Evolutionary conservation across 2,888 invertebrate species (phyloP), one percentile per base, ranked within the genome.

Genomic region (Opisthograptis luteolata): DNA sequence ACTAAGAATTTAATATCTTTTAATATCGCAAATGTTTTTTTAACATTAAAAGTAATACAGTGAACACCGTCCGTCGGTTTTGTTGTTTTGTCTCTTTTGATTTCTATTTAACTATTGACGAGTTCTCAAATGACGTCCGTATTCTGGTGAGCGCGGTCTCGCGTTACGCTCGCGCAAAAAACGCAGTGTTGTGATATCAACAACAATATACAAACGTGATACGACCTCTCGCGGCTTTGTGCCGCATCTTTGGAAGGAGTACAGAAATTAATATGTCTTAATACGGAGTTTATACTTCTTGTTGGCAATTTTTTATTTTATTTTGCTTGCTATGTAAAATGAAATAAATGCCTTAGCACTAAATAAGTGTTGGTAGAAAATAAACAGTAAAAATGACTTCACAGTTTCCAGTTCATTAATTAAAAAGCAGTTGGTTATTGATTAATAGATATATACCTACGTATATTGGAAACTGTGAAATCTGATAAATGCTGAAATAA

Each of bases 131-230:
- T 39, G 39, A 28, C 49, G 52, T 39, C 49, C 41, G 47, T 54
- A 53, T 48, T 56, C 49, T 53, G 57, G 42, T 43, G 48, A 45
- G 35, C 25, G 28, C 42, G 32, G 48, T 53, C 35, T 64, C 55
- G 43, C 31, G 51, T 62, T 62, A 55, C 64, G 24, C 12, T 31
- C 20, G 41, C 20, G 39, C 49, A 55, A 57, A 58, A 57, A 44
- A 30, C 25, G 17, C 20, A 9, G 22, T 54, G 55, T 58, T 57
- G 53, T 53, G 58, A 53, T 54, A 20, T 10, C 28, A 43, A 55
- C 57, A 53, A 49, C 56, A 52, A 51, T 49, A 32, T 31, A n/a
- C 9, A 32, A 42, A 48, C 53, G 49, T 36, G 57, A 54, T 59
- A 44, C 55, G 53, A 49, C 58, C 46, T 28, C 48, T 55, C 35